A percentile compares a stretch with the other conserved stretches of the same genome.
These are phyloP conservation scores for Gastracanthus pulcherrimus DNA, from an alignment of 2,888 invertebrate genomes.

Conservation along the genomic window DNA sequence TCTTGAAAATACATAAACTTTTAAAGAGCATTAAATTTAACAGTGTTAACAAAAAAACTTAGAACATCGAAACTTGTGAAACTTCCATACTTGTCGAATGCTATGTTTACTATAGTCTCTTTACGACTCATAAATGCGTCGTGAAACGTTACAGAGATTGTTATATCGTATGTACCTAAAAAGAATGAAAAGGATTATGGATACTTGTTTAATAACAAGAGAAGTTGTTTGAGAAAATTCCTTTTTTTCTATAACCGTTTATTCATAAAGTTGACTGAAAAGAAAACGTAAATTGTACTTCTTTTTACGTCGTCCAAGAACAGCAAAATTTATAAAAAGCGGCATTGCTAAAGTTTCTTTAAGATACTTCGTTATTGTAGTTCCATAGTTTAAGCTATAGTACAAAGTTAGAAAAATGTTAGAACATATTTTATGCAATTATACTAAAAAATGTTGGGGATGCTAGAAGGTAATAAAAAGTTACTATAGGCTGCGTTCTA, in stretches of 20 bases:
- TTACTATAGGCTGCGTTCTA: no score
- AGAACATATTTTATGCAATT: no score
- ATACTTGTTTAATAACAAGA: neutral
- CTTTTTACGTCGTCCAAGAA: neutral
- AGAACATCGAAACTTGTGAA: neutral
- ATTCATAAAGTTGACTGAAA: neutral
- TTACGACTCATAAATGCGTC: neutral
- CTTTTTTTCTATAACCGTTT: neutral
- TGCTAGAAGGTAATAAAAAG: no score
- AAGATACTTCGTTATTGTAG: neutral
- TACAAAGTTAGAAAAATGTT: no score
- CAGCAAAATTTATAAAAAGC: neutral
- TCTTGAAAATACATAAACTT: no score
- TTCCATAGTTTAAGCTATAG: no score
- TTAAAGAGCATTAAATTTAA: neutral
- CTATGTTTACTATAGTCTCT: neutral
- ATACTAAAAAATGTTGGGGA: no score
- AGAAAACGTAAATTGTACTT: neutral
- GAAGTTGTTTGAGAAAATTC: neutral
- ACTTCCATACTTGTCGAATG: neutral
- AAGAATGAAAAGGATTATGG: neutral
- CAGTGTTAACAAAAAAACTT: neutral
- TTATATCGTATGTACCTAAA: neutral
- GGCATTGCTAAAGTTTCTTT: neutral
- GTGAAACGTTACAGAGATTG: neutral